Evolutionary conservation across 2,888 invertebrate species (phyloP), one percentile per base, ranked within the genome.

Genomic region (Antitype chi): DNA sequence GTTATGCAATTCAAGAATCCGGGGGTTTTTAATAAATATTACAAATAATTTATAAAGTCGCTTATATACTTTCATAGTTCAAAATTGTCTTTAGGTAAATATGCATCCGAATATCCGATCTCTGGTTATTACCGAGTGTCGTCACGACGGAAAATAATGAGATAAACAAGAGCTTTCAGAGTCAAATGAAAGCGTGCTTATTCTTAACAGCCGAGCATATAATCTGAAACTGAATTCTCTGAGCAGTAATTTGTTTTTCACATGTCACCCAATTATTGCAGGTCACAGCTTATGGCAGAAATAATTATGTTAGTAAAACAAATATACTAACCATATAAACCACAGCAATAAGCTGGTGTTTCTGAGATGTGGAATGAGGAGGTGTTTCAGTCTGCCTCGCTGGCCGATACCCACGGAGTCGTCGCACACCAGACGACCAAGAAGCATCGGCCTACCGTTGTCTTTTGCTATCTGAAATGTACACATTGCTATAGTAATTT

Each of bases 361-460:
- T 90, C 98, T 97, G 82, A 99, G 97, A 84, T 98, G 98, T 23
- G 98, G 98, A 81, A 98, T 97, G 17, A 98, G 95, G 13, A 99
- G 95, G 90, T 98, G 98, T 88, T 97, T 97, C 70, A 98, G 95
- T 68, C 98, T 97, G 8, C 98, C 98, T 68, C 98, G 97, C 87
- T 97, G 97, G 0, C 97, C 97, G 53, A 97, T 96, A 47, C 97
- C 97, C 53, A 97, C 97, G 0, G 97, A 97, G 84, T 98, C 98
- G 92, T 98, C 98, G 74, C 98, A 98, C 43, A 99, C 98, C 55
- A 99, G 93, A 52, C 98, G 97, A 0, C 99, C 99, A 15, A 98
- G 95, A 23, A 99, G 97, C 98, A 99, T 98, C 0, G 99, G 98
- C 80, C 98, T 98, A 0, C 98, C 98, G 94, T 99, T 99, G 91